Evolutionary conservation across 1,140 invertebrate species (phyloP).

Genomic region (Anastatus disparis): DNA sequence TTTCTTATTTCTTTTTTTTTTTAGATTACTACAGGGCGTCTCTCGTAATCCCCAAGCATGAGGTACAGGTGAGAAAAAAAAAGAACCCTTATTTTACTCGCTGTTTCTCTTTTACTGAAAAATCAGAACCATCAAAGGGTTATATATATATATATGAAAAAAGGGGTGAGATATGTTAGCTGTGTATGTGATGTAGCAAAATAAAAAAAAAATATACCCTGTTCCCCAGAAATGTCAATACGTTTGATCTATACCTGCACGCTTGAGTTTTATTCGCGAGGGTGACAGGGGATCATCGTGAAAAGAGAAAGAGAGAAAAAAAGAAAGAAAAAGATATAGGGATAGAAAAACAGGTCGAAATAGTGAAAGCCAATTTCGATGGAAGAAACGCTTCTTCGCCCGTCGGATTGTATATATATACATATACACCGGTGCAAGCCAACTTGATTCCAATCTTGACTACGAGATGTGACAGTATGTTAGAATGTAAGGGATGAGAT

Average conservation of each 20-base stretch:
- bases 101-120: neutral
- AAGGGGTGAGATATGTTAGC: slow-evolving; percentile 8
- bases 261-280: slow-evolving; percentile 43
- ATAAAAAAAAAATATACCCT: no score
- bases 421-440: neutral
- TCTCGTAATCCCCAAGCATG: slow-evolving; percentile 62
- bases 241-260: slow-evolving; percentile 43
- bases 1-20: slow-evolving; percentile 42
- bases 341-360: slow-evolving; percentile 42
- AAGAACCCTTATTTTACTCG: no score
- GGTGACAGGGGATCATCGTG: slow-evolving; percentile 13
- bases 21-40: slow-evolving; percentile 50
- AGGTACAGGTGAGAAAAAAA: slow-evolving; percentile 60
- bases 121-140: neutral
- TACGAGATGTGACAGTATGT: neutral
- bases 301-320: slow-evolving; percentile 15
- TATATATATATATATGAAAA: neutral
- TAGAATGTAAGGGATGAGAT: neutral
- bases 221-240: slow-evolving; percentile 46
- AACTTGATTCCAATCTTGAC: slow-evolving; percentile 18
- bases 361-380: slow-evolving; percentile 51
- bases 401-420: neutral
- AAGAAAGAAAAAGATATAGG: slow-evolving; percentile 4
- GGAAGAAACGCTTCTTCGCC: slow-evolving; percentile 38
- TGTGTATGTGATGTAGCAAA: slow-evolving; percentile 34